Conservation (phyloP, 2,888 invertebrate genomes). For the Mechanitis mazaeus region DNA sequence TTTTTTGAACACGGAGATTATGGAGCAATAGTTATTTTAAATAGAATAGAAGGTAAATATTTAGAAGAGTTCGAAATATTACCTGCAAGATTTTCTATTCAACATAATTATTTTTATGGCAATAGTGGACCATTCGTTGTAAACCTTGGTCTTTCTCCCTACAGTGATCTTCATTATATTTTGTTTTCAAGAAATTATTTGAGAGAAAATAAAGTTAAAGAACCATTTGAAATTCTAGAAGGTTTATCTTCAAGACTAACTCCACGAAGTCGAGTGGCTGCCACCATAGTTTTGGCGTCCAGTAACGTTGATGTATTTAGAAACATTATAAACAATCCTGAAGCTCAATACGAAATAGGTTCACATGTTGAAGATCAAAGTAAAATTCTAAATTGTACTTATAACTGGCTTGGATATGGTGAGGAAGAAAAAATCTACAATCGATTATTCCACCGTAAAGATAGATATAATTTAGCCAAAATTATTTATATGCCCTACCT, state of each 20-base stretch:
- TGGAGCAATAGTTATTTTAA: constrained; percentile 90
- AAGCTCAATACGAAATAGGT: constrained; percentile 95
- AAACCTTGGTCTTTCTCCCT: constrained; percentile 91
- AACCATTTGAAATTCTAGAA: constrained; percentile 85
- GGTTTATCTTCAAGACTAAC: constrained; percentile 83
- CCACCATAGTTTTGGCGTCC: constrained; percentile 93
- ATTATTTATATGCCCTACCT: constrained; percentile 94
- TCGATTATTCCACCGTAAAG: constrained; percentile 88
- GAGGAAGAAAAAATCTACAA: constrained; percentile 85
- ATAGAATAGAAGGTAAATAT: constrained; percentile 78
- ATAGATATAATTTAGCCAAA: constrained; percentile 95
- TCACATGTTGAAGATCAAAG: constrained; percentile 97
- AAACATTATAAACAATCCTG: constrained; percentile 94
- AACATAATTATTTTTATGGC: constrained; percentile 91
- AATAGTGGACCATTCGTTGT: constrained; percentile 94
- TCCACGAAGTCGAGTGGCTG: constrained; percentile 94
- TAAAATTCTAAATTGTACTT: constrained; percentile 93
- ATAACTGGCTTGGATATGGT: constrained; percentile 92
- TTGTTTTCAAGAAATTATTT: constrained; percentile 93
- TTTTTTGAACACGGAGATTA: constrained; percentile 88
- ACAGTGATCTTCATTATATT: constrained; percentile 87
- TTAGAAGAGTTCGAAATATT: constrained; percentile 87
- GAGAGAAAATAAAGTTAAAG: constrained; percentile 88
- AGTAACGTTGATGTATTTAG: constrained; percentile 91
- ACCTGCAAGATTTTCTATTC: constrained; percentile 82